These are phyloP conservation scores for Pelochelys cantorii DNA, from an alignment of 2,797 vertebrate species.

Conservation along the genomic window DNA sequence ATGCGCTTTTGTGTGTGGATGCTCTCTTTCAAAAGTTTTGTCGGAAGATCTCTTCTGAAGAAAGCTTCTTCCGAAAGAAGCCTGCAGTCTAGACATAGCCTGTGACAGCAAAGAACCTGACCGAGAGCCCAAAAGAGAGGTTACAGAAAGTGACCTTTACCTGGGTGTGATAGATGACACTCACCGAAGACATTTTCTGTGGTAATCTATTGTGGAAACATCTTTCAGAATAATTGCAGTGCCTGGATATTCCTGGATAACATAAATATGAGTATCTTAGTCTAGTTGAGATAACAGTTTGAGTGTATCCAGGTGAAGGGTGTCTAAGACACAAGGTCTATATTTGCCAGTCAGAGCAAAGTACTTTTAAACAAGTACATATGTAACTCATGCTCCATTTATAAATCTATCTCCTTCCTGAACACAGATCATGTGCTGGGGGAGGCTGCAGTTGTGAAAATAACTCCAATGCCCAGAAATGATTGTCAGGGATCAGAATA, in stretches of 20 bases:
- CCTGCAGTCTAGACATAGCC: no score
- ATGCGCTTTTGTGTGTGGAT: no score
- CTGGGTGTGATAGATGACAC: background rate
- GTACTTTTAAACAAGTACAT: background rate
- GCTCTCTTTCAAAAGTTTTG: no score
- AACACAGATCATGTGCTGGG: background rate
- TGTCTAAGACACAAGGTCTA: background rate
- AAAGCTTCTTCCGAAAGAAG: no score
- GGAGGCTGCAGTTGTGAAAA: background rate
- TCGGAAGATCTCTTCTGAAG: no score
- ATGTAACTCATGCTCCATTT: accelerated
- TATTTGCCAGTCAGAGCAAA: background rate
- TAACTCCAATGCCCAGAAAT: background rate
- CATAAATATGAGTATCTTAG: background rate
- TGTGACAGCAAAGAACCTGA: background rate
- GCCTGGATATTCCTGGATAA: background rate
- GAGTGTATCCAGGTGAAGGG: background rate
- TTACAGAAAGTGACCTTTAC: background rate
- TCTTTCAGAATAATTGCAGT: background rate
- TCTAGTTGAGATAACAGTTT: background rate
- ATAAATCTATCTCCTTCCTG: background rate
- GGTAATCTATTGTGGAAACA: background rate
- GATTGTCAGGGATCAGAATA: background rate
- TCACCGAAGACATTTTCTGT: background rate
- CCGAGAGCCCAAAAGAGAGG: background rate